Evolutionary conservation across 2,113 vertebrate genomes (phyloP).

Genomic region (Neopipo cinnamomea): DNA sequence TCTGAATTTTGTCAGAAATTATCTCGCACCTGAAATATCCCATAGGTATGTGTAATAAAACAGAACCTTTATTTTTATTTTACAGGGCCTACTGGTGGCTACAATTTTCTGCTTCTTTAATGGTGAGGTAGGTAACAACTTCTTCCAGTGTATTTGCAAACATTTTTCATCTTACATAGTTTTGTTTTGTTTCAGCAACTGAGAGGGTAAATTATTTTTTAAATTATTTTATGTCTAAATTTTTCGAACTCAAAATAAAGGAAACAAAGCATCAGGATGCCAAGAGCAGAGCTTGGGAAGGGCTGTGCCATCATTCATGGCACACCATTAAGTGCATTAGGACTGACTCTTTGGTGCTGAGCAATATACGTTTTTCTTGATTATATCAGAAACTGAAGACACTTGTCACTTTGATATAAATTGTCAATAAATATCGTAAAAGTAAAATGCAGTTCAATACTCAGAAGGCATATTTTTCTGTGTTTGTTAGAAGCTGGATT

Average conservation of each 20-base stretch:
- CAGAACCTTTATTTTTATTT: conserved; percentile 43
- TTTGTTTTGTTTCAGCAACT: neutral
- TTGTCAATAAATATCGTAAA: neutral
- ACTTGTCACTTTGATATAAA: neutral
- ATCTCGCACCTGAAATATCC: neutral
- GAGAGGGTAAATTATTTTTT: neutral
- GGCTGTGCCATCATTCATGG: neutral
- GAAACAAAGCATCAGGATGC: neutral
- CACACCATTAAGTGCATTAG: neutral
- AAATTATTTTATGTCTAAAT: neutral
- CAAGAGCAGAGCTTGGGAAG: neutral
- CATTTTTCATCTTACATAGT: neutral
- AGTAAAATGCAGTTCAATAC: neutral
- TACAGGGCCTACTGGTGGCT: conserved; percentile 92
- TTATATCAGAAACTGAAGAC: neutral
- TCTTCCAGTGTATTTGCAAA: neutral
- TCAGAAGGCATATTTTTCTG: neutral
- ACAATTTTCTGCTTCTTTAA: conserved; percentile 99
- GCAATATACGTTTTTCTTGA: neutral
- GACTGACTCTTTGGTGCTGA: neutral
- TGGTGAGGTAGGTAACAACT: conserved; percentile 85
- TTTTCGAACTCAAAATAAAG: neutral
- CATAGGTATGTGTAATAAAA: neutral
- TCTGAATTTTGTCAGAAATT: neutral
- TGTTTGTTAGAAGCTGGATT: neutral